Evolutionary conservation across 2,113 vertebrate species (phyloP).

Genomic region (Regulus satrapa): DNA sequence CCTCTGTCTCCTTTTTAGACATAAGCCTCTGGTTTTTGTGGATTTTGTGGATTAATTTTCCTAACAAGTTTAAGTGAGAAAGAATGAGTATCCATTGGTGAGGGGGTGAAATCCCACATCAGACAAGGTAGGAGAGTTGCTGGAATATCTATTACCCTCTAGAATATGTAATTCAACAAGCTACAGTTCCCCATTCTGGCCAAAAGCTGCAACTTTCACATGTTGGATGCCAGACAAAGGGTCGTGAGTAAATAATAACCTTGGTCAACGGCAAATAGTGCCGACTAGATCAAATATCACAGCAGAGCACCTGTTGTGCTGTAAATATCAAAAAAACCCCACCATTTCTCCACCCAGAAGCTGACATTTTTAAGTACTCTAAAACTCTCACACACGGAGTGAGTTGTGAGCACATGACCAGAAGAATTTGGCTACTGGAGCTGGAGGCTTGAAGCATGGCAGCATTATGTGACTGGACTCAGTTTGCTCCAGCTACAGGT

Average conservation of each 20-base stretch:
- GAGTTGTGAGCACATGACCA: neutral
- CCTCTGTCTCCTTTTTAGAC: neutral
- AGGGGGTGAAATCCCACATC: neutral
- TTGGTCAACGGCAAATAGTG: neutral
- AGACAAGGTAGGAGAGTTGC: neutral
- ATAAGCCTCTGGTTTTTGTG: neutral
- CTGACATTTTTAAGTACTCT: neutral
- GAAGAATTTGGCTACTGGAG: neutral
- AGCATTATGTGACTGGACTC: neutral
- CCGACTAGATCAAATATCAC: neutral
- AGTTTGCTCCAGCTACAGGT: neutral
- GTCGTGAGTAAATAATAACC: neutral
- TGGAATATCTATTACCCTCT: neutral
- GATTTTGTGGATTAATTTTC: neutral
- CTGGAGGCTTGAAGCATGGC: neutral
- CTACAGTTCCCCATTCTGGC: neutral
- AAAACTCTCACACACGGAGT: neutral
- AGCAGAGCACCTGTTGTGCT: neutral
- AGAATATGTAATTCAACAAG: fast-evolving
- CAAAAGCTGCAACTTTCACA: neutral
- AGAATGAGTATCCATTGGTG: fast-evolving
- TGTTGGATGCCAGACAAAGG: neutral
- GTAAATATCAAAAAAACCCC: neutral
- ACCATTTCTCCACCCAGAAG: neutral
- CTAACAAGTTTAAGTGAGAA: neutral